These are phyloP conservation scores for Drosophila infuscata DNA, from an alignment of 2,888 invertebrate genomes.

Conservation along the genomic window DNA sequence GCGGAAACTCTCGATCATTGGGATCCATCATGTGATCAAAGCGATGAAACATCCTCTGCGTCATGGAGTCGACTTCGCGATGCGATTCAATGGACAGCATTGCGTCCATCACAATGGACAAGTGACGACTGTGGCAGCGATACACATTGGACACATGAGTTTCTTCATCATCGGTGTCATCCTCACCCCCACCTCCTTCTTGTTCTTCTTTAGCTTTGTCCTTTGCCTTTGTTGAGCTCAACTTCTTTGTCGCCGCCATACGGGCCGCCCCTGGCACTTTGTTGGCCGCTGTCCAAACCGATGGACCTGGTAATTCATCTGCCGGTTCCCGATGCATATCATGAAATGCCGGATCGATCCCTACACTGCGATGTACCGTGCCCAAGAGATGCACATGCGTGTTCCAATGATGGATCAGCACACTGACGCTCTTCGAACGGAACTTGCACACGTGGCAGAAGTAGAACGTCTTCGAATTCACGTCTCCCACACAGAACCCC, in stretches of 20 bases:
- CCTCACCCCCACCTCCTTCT: no score
- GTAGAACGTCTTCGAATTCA: neutral
- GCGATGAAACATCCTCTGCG: constrained; percentile 39
- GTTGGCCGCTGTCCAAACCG: neutral
- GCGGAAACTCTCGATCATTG: neutral
- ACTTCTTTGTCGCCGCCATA: no score
- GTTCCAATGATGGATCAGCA: neutral
- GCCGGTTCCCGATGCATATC: neutral
- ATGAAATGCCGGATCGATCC: neutral
- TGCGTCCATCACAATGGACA: constrained; percentile 63
- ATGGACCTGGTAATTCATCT: no score
- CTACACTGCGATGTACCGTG: neutral
- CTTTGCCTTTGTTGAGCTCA: no score
- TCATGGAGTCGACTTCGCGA: constrained; percentile 49
- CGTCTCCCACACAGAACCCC: neutral
- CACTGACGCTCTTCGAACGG: no score
- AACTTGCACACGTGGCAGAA: neutral
- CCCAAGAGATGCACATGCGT: neutral
- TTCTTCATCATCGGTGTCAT: no score
- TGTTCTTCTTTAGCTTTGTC: no score
- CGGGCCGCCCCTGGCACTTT: no score
- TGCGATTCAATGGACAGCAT: constrained; percentile 48
- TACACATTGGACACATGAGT: constrained; percentile 22
- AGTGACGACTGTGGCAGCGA: constrained; percentile 61
- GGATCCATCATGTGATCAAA: constrained; percentile 59